Evolutionary conservation across 35 echinoderm and acorn worm species (phyloP).

Genomic region (Hemicentrotus pulcherrimus): DNA sequence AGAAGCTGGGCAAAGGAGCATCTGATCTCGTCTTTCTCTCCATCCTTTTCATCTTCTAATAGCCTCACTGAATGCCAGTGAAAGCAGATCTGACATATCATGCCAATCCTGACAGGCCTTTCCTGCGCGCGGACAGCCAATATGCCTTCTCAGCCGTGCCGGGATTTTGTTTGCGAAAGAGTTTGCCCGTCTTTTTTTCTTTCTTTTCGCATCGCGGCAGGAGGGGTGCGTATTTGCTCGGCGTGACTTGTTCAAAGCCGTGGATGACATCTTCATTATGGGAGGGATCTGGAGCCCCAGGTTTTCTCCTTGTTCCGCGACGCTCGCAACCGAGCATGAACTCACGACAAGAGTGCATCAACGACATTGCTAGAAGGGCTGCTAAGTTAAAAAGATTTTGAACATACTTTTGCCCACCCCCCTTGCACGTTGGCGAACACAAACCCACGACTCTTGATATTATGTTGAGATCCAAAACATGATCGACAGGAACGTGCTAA

Average conservation of each 20-base stretch:
- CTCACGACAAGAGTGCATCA: neutral
- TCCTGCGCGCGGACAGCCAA: neutral
- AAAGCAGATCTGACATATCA: conserved; percentile 24
- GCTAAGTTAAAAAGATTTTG: neutral
- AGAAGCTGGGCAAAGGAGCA: neutral
- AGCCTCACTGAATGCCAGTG: conserved; percentile 8
- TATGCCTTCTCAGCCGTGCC: neutral
- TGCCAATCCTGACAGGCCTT: neutral
- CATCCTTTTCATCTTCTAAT: conserved; percentile 19
- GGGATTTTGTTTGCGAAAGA: conserved; percentile 23
- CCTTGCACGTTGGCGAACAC: neutral
- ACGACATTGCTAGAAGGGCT: neutral
- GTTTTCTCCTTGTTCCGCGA: neutral
- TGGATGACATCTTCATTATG: conserved; percentile 35
- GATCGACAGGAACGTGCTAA: neutral
- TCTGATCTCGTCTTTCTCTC: conserved; percentile 23
- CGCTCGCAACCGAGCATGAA: neutral
- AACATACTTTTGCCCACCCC: neutral
- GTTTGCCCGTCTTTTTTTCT: conserved; percentile 11
- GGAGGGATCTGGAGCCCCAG: neutral
- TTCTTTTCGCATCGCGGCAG: neutral
- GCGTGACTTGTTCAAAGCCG: conserved; percentile 37
- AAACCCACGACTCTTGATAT: neutral
- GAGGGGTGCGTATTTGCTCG: conserved; percentile 21
- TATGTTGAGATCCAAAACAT: neutral